Base-by-base conservation (phyloP, 92 coral and sea anemone genomes). In the Phenganax marumi region DNA sequence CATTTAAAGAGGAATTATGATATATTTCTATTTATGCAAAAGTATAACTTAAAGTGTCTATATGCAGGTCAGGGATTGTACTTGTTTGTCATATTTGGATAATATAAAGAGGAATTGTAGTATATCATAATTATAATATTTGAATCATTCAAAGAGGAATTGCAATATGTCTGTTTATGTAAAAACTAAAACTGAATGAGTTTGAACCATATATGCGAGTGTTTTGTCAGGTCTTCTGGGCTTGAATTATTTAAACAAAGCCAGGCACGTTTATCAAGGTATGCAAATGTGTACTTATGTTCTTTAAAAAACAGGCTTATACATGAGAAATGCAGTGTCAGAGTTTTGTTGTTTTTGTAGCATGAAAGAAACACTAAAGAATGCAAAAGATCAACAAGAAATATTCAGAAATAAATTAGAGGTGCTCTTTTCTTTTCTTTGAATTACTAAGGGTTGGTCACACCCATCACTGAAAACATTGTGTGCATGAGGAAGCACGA, bases 181-280 rank as follows among this genome's bases (percentile, higher is more conserved):
- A 23, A 58, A 13, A 58, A 3, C n/a, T 58, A 58, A 58, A 18
- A 58, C 16, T 58, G 7, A 8, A 16, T 58, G 21, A 7, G 5
- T 7, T 12, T 58, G 23, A 18, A 18, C 21, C 23, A 18, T 16
- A 56, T 12, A 8, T 58, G 8, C 7, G 7, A 0, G n/a, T 7
- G n/a, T 7, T 18, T 58, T 66, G 26, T 23, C 43, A 66, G 72
- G 43, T 33, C 72, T 3, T 14, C 72, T 8, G 72, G 72, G 12
- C 10, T 10, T 17, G 72, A 66, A 66, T 12, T 66, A 25, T 13
- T 66, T 25, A 66, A 66, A 25, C 72, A 66, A 22, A 66, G 72
- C 24, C 72, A 66, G 24, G 72, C 33, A 24, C 49, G 11, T 24
- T n/a, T 66, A 0, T 66, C 50, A 24, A 66, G 72, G 72, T 66